Percentiles rank a stretch among this genome's conserved stretches.
Evolutionary conservation across 35 echinoderm and acorn worm species (phyloP).

Genomic region (Stichopus chloronotus): DNA sequence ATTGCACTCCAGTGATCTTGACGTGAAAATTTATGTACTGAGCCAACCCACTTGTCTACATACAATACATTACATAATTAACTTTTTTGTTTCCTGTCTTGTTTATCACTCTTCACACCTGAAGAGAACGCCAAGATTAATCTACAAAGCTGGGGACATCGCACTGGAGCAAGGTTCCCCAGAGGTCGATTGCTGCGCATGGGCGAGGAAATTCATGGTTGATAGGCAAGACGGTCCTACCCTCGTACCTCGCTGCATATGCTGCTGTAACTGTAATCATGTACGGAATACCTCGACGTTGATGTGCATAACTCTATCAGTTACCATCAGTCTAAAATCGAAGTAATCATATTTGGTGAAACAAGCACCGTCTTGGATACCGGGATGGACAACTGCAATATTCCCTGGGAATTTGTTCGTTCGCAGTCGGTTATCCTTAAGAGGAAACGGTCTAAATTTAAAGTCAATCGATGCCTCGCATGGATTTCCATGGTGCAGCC

Average conservation of each 20-base stretch:
- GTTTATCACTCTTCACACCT: too few species aligned
- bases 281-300: background rate
- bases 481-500: slow-evolving; percentile 16
- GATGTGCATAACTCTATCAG: background rate
- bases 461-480: background rate
- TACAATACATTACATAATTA: too few species aligned
- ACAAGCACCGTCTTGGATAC: background rate
- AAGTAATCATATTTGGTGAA: background rate
- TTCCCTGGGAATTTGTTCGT: background rate
- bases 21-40: too few species aligned
- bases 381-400: background rate
- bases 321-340: background rate
- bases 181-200: background rate
- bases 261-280: background rate
- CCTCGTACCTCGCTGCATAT: background rate
- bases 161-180: background rate
- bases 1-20: too few species aligned
- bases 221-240: background rate
- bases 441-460: slow-evolving; percentile 8
- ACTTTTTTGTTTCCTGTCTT: too few species aligned
- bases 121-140: background rate
- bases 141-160: background rate
- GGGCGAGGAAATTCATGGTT: background rate
- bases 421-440: background rate
- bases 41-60: too few species aligned